Evolutionary conservation across 2,888 invertebrate genomes (phyloP).

Genomic region (Drosophila acutilabella): DNA sequence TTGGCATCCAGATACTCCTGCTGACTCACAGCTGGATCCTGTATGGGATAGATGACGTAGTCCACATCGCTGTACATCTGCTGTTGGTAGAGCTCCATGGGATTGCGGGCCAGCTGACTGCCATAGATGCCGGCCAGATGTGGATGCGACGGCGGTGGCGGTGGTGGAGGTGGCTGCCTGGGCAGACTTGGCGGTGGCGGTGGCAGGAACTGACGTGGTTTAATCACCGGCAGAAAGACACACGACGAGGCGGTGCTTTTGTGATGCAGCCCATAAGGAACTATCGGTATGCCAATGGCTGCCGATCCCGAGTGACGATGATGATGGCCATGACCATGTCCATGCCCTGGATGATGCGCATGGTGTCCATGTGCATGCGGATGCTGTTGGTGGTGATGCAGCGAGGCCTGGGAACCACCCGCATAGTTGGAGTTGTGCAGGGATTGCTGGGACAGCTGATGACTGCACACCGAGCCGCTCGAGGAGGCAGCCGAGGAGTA

Average conservation of each 20-base stretch:
- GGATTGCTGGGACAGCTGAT: slow-evolving; percentile 79
- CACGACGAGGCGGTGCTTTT: slow-evolving; percentile 87
- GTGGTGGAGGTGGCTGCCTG: slow-evolving; percentile 88
- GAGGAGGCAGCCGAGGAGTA: slow-evolving; percentile 80
- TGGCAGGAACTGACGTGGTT: slow-evolving; percentile 87
- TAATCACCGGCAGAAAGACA: slow-evolving; percentile 88
- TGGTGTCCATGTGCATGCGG: slow-evolving; percentile 21
- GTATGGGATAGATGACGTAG: slow-evolving; percentile 95
- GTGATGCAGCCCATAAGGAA: slow-evolving; percentile 87
- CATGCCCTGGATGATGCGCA: slow-evolving; percentile 7
- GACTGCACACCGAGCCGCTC: slow-evolving; percentile 74
- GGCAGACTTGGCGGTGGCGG: slow-evolving; percentile 89
- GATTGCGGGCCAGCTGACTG: slow-evolving; percentile 89
- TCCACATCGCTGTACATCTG: slow-evolving; percentile 96
- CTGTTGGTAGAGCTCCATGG: slow-evolving; percentile 94
- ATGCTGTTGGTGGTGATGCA: slow-evolving; percentile 58
- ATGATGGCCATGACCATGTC: slow-evolving; percentile 28
- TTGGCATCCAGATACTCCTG: slow-evolving; percentile 96
- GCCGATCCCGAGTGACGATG: slow-evolving; percentile 74
- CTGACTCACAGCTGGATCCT: slow-evolving; percentile 95
- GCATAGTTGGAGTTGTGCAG: slow-evolving; percentile 81
- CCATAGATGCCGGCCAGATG: slow-evolving; percentile 90
- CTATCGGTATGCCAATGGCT: slow-evolving; percentile 85
- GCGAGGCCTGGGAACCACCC: slow-evolving; percentile 77
- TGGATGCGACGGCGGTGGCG: slow-evolving; percentile 87